A percentile compares a stretch with the other conserved stretches of the same genome.
These are phyloP conservation scores for Aphyosemion australe DNA, from an alignment of 2,113 vertebrate genomes.

Conservation along the genomic window DNA sequence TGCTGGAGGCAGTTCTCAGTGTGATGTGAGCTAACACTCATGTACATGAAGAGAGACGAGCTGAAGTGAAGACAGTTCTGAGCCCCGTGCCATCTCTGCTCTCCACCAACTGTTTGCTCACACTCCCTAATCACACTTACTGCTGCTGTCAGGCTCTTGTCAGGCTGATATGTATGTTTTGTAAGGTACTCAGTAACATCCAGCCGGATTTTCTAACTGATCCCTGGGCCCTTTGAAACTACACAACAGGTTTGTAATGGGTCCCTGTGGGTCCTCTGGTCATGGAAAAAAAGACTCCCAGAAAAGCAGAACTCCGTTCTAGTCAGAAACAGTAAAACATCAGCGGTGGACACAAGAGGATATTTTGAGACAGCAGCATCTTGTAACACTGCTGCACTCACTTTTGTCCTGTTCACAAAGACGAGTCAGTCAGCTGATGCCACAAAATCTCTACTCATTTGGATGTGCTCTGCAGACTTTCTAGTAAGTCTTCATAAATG, in stretches of 20 bases:
- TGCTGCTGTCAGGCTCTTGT: constrained; percentile 47
- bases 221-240: constrained; percentile 48
- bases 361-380: constrained; percentile 37
- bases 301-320: constrained; percentile 41
- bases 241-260: constrained; percentile 44
- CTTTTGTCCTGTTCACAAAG: constrained; percentile 23
- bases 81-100: constrained; percentile 41
- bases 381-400: constrained; percentile 31
- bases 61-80: constrained; percentile 50
- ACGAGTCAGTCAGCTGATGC: constrained; percentile 29
- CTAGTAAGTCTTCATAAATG: not conserved
- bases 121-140: constrained; percentile 19
- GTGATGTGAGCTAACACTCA: constrained; percentile 56
- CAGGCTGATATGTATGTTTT: constrained; percentile 34
- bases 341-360: constrained; percentile 19
- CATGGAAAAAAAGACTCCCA: constrained; percentile 35
- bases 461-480: constrained; percentile 16
- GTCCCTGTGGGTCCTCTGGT: constrained; percentile 37
- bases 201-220: constrained; percentile 51
- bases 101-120: constrained; percentile 52
- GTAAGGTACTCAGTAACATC: constrained; percentile 32
- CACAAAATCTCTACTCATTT: constrained; percentile 21
- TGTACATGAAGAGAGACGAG: constrained; percentile 37
- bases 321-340: constrained; percentile 43
- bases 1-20: constrained; percentile 57